phyloP scores from a whole-genome alignment of 2,113 vertebrate genomes.

The Sturnira hondurensis region DNA sequence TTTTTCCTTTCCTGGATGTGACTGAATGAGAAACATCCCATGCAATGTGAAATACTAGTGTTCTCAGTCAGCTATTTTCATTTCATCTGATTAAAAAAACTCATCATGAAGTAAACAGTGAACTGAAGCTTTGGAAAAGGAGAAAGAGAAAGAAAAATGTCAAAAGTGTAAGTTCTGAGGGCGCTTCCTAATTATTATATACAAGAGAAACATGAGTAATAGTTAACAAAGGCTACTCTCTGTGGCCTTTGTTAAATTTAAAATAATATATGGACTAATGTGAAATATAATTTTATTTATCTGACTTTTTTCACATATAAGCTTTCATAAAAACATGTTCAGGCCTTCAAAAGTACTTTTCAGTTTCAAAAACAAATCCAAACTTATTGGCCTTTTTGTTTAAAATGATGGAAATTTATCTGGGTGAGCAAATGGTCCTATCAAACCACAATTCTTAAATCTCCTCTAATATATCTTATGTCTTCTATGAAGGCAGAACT shows the following conservation, averaged over 20 bases:
- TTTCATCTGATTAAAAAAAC: neutral
- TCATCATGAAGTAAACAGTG: neutral
- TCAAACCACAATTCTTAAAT: neutral
- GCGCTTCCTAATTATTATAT: neutral
- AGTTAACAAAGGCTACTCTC: neutral
- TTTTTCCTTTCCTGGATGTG: neutral
- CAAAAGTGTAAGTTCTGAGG: neutral
- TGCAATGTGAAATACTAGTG: neutral
- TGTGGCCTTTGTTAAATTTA: neutral
- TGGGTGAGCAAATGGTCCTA: neutral
- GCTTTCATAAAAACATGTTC: slow-evolving; percentile 37
- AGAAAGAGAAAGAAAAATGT: neutral
- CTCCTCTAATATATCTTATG: neutral
- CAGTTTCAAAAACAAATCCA: neutral
- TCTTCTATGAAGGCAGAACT: neutral
- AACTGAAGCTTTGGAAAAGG: neutral
- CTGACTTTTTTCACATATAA: slow-evolving; percentile 8
- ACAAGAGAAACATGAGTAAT: neutral
- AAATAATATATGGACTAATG: slow-evolving; percentile 19
- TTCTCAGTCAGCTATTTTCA: neutral
- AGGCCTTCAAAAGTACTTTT: neutral
- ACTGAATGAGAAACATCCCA: neutral
- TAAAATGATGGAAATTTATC: neutral
- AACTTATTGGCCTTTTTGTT: neutral
- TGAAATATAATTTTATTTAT: slow-evolving; percentile 65